Base-by-base conservation (phyloP, 2,113 vertebrate genomes). In the Charadrius vociferus region DNA sequence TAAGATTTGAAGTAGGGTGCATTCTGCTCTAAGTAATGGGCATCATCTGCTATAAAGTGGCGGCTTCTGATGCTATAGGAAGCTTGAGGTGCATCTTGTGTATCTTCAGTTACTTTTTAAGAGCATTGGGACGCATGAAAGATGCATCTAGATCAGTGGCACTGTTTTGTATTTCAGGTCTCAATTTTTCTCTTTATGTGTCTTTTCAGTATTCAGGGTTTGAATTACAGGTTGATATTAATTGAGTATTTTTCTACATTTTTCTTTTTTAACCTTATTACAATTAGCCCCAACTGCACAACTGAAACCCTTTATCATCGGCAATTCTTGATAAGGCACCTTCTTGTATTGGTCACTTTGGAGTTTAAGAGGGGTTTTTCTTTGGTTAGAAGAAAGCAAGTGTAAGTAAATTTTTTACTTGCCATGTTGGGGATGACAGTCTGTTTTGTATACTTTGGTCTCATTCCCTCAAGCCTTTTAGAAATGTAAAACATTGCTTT, bases 371-470 rank as follows among this genome's bases (percentile, higher is more conserved):
- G 36, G 2, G 1, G 1, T 13, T 65, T 58, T 62, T 47, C 9
- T 78, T 81, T 58, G 3, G 3, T 91, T 84, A 26, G 52, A 94
- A 36, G 34, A 68, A 63, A 41, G 16, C 30, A 75, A 67, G 2
- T 18, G 11, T 67, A 80, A 45, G 6, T 53, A 55, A 39, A 41
- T 84, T 37, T 68, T 93, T 63, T 41, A 68, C 13, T 80, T 66
- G 6, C 0, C 2, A 0, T 45, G 9, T 43, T 78, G 20, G 29
- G 27, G 19, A 2, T 75, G 14, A 7, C 3, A 2, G 1, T 87
- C 41, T 73, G 6, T 89, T 93, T n/a, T 63, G 12, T 55, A 22
- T 27, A 29, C 17, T 81, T 66, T 5, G 55, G 5, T 68, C 30
- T 36, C 9, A 24, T 68, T 93, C 36, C 7, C 7, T 89, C 18